Conservation (phyloP, 2,797 vertebrate species). For the Limnodromus scolopaceus region DNA sequence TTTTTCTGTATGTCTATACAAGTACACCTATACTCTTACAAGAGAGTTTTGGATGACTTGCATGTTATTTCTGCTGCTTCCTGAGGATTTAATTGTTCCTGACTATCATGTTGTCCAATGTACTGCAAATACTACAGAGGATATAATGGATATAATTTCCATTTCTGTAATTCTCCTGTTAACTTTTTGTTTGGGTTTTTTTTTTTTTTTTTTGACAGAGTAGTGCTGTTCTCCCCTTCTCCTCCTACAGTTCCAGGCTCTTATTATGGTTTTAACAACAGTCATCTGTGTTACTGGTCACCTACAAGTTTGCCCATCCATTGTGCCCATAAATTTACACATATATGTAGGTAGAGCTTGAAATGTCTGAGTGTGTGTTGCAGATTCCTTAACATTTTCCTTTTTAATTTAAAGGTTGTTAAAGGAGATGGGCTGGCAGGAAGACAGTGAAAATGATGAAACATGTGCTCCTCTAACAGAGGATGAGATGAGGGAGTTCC, state of each 20-base stretch:
- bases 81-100: not conserved
- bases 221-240: not conserved
- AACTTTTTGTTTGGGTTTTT: not conserved
- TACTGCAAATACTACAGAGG: not conserved
- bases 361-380: not conserved
- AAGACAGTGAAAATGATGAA: constrained; percentile 85
- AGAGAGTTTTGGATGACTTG: not conserved
- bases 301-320: not conserved
- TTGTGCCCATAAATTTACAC: not conserved
- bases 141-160: not conserved
- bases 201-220: not conserved
- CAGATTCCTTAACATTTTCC: not conserved
- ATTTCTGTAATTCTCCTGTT: not conserved
- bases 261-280: not conserved
- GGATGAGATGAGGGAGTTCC: constrained; percentile 86
- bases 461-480: constrained; percentile 83
- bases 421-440: constrained; percentile 87
- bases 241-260: not conserved
- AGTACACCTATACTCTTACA: not conserved
- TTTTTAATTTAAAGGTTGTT: constrained; percentile 72
- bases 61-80: not conserved
- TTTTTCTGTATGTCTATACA: not conserved
- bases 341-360: not conserved
- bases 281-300: not conserved
- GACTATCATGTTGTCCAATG: not conserved